Conservation (phyloP, 2,113 vertebrate genomes). For the Panthera leo region DNA sequence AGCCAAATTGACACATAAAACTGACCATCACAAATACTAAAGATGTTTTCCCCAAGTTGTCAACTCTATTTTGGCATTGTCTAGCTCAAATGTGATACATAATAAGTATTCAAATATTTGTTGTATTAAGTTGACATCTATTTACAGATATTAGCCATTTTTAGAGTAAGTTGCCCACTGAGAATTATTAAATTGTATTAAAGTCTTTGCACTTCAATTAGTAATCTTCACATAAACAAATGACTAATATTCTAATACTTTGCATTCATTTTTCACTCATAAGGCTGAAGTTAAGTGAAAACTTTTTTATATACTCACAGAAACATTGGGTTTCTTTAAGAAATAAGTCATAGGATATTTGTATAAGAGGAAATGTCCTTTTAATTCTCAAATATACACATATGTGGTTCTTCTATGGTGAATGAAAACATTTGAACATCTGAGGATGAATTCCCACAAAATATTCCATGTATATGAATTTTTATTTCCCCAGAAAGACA, state of each 20-base stretch:
- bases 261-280: not conserved
- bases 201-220: not conserved
- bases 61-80: not conserved
- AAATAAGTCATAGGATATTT: not conserved
- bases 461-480: not conserved
- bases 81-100: not conserved
- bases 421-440: slow-evolving; percentile 6
- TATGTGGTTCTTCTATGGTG: not conserved
- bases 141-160: slow-evolving; percentile 7
- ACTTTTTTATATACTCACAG: slow-evolving; percentile 22
- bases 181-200: not conserved
- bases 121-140: not conserved
- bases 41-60: not conserved
- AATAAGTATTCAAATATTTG: not conserved
- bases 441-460: not conserved
- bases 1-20: not conserved
- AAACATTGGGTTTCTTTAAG: not conserved
- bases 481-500: not conserved
- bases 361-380: not conserved
- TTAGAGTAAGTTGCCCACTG: not conserved
- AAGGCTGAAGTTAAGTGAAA: not conserved
- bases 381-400: not conserved
- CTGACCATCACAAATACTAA: not conserved
- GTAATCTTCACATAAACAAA: no score
- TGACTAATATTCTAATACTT: not conserved